Evolutionary conservation across 2,888 invertebrate genomes (phyloP), one percentile per base, ranked within the genome.

Genomic region (Meandrusa payeni): DNA sequence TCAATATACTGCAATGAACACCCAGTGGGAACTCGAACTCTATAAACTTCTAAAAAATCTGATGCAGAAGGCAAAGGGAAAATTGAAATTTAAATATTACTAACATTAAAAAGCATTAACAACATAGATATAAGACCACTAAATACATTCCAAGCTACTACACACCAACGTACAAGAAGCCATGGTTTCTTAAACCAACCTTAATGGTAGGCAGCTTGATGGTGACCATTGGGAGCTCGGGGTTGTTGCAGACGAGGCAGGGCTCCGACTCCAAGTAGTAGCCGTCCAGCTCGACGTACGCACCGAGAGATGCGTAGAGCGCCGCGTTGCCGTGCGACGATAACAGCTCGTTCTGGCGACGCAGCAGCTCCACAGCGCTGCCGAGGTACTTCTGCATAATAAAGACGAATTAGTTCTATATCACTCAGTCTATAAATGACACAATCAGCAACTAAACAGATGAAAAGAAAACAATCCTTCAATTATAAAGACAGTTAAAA

Each of bases 181-280:
- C 7, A 17, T 7, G 38, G 11, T 7, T 12, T 3, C 7, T 19
- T 26, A n/a, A 20, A 50, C 67, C 54, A 59, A 94, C 94, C 88
- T 98, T 97, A 47, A 98, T 95, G 0, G 97, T 94, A 0, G 97
- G 95, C 41, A 98, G 82, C 75, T 98, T 98, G 54, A 97, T 95
- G 40, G 94, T 95, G 0, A 94, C 90, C 90, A 96, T 94, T 0
- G 97, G 93, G 9, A 97, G 95, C 78, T 99, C 98, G 0, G 98
- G 98, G 83, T 98, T 98, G 81, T 98, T 98, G 79, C 99, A 99
- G 0, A 98, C 98, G 42, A 98, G 91, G 64, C 99, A 99, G 0
- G 99, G 99, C 70, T 98, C 98, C 11, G 97, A 96, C 86, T 99
- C 98, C 48, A 99, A 86, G 74, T 96, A 99, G 79, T 96, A 98